Conservation (phyloP, 2,797 vertebrate genomes). For the Bucorvus abyssinicus region DNA sequence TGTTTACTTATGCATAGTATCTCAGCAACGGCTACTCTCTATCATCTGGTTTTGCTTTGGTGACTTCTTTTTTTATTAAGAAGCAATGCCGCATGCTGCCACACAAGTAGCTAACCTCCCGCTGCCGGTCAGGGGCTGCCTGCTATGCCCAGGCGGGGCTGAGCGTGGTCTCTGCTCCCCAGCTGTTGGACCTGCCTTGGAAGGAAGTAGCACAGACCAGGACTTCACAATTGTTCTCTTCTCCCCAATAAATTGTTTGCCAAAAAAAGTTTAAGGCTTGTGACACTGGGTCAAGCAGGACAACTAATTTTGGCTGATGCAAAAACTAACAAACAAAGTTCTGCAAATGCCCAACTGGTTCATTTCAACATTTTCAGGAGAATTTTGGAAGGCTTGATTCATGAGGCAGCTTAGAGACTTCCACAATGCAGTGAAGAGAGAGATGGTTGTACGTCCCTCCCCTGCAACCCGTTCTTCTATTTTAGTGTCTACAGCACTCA, state of each 20-base stretch:
- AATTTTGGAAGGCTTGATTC: conserved; percentile 1
- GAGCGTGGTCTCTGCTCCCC: conserved; percentile 26
- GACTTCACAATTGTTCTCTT: background rate
- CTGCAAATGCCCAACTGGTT: background rate
- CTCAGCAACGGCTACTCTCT: conserved; percentile 69
- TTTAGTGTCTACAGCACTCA: background rate
- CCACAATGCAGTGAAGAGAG: background rate
- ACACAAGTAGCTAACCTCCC: conserved; percentile 68
- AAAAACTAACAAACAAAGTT: background rate
- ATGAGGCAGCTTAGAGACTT: background rate
- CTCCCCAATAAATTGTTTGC: background rate
- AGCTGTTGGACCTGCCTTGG: background rate
- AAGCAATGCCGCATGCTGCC: conserved; percentile 75
- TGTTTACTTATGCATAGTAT: conserved; percentile 75
- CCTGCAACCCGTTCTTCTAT: background rate
- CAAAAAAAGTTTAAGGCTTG: background rate
- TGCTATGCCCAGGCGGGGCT: background rate
- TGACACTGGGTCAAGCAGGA: background rate
- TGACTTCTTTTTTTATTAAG: conserved; percentile 58
- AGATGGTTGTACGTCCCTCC: background rate
- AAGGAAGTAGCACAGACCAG: background rate
- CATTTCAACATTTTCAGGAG: background rate
- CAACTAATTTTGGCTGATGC: background rate
- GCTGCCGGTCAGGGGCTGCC: conserved; percentile 63
- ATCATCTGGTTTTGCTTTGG: conserved; percentile 81